These are phyloP conservation scores for Neocrepidodera transversa DNA, from an alignment of 2,888 invertebrate genomes.

Conservation along the genomic window DNA sequence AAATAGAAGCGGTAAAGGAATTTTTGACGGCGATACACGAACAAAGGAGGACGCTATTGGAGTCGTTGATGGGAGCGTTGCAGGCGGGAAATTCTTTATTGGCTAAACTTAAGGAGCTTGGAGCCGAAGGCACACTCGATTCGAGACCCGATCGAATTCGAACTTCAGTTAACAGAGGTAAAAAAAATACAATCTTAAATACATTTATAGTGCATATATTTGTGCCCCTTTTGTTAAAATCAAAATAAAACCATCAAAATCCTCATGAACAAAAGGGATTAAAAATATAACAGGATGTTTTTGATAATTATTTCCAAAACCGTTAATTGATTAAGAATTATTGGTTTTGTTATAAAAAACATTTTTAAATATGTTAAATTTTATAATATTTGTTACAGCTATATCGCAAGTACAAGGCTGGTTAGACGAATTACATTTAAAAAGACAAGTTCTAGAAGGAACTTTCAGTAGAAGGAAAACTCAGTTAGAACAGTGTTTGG, in stretches of 20 bases:
- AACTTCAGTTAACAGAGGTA: conserved; percentile 61
- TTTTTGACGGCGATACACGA: conserved; percentile 76
- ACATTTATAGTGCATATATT: too few relatives aligned
- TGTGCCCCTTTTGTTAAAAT: too few relatives aligned
- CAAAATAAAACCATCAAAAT: too few relatives aligned
- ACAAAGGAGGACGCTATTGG: conserved; percentile 74
- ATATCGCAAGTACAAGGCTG: conserved; percentile 76
- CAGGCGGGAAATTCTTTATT: conserved; percentile 80
- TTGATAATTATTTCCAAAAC: too few relatives aligned
- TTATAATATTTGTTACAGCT: conserved; percentile 58
- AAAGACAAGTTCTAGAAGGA: conserved; percentile 74
- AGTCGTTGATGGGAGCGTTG: conserved; percentile 79
- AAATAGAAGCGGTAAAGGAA: conserved; percentile 74
- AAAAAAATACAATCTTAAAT: conserved; percentile 6
- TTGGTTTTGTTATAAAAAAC: conserved; percentile 2
- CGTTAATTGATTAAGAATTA: too few relatives aligned
- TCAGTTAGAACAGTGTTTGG: conserved; percentile 80
- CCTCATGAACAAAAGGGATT: too few relatives aligned
- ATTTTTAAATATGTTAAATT: conserved; percentile 11
- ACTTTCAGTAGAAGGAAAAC: conserved; percentile 73
- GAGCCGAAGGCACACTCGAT: conserved; percentile 76
- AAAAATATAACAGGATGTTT: neutral
- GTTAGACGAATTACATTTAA: conserved; percentile 78
- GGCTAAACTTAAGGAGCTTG: conserved; percentile 76
- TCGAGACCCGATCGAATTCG: conserved; percentile 70